Base-by-base conservation (phyloP, 2,113 vertebrate species). In the Muntiacus muntjak region DNA sequence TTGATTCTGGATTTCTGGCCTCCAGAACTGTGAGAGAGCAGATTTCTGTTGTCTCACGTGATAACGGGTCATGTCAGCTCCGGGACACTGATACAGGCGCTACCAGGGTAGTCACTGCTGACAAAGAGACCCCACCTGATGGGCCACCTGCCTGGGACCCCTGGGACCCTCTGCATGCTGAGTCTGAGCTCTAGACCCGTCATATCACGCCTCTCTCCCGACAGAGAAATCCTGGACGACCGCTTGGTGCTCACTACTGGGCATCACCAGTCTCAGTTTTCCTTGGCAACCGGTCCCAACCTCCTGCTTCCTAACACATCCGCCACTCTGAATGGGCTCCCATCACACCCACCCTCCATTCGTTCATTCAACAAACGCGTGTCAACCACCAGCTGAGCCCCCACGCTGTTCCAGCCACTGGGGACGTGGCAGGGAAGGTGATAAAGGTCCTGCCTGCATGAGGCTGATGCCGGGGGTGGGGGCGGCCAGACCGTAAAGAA, bases 91-190 rank as follows among this genome's bases (percentile, higher is more conserved):
- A 47, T 1, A 9, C 0, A 47, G 50, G 52, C 23, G 28, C 45
- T 40, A 1, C 11, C 40, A 17, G 45, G 36, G 47, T 0, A 2
- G 58, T 40, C 1, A 0, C 60, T 7, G 62, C 60, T 16, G 12
- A 54, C 16, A 23, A 30, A 33, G 43, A 10, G 7, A 28, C 16
- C 43, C 40, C 7, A 19, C 52, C 50, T 0, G 0, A 16, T 1
- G 19, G 55, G 47, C 47, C 4, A 33, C 55, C 47, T 1, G n/a
- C 14, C 43, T 1, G n/a, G 12, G 21, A 10, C 83, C 7, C 74
- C 17, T 6, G 33, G 57, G 6, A 3, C 71, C 21, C 19, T 50
- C 33, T 58, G 60, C 40, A n/a, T 11, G 71, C 43, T 4, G 0
- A 33, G 19, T 30, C 36, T 3, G 33, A 28, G 16, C n/a, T 36